Evolutionary conservation across 2,797 vertebrate genomes (phyloP).

Genomic region (Phalanger gymnotis): DNA sequence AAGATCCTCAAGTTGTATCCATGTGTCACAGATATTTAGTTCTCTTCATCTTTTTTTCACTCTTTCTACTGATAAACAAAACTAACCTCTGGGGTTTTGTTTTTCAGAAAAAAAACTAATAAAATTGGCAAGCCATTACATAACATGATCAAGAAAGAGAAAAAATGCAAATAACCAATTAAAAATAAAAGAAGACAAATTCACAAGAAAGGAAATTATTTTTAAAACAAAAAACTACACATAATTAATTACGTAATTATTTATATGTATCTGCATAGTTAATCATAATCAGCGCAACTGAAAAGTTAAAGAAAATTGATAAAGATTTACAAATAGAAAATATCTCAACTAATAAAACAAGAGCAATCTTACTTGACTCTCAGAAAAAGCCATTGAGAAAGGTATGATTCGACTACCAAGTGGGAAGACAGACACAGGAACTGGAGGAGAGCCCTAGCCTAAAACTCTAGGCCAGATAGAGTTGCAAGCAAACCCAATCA

Average conservation of each 20-base stretch:
- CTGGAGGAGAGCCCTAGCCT: not conserved
- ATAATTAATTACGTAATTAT: not conserved
- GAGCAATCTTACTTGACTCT: not conserved
- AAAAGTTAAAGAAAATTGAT: not conserved
- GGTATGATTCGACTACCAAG: not conserved
- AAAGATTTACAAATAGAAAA: not conserved
- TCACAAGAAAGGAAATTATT: not conserved
- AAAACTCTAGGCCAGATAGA: not conserved
- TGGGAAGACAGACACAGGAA: not conserved
- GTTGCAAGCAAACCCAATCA: not conserved
- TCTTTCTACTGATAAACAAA: not conserved
- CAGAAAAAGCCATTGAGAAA: not conserved
- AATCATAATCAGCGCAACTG: not conserved
- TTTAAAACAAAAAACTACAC: not conserved
- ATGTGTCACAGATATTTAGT: not conserved
- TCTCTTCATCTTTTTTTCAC: not conserved
- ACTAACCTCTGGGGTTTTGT: not conserved
- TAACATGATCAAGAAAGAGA: not conserved
- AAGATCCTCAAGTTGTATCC: not conserved
- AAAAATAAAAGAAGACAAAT: not conserved
- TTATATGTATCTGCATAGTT: not conserved
- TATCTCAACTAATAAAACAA: not conserved
- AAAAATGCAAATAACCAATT: not conserved
- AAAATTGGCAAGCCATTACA: not conserved
- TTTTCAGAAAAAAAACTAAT: not conserved